phyloP scores from a whole-genome alignment of 1,140 invertebrate species.

The Drosophila pseudoananassae region DNA sequence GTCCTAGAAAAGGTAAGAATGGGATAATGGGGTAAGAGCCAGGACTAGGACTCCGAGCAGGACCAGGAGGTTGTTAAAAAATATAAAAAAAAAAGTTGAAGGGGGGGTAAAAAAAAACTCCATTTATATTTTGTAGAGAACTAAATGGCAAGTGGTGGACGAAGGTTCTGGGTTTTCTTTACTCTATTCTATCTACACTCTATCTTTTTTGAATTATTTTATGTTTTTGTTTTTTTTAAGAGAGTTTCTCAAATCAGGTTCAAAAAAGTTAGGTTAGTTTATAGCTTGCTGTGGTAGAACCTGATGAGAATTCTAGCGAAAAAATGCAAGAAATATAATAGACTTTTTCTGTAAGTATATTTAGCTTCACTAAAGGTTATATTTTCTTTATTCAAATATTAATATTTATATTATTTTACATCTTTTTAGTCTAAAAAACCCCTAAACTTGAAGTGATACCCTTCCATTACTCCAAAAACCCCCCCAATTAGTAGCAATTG shows the following conservation, averaged over 20 bases:
- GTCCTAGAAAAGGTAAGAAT: constrained; percentile 32
- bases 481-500: not conserved
- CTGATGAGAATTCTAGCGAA: not conserved
- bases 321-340: no score
- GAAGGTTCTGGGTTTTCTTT: not conserved
- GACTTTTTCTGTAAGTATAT: no score
- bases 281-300: not conserved
- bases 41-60: constrained; percentile 14
- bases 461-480: no score
- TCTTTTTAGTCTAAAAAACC: no score
- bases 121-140: constrained; percentile 71
- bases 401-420: no score
- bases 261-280: not conserved
- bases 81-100: not conserved
- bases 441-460: no score
- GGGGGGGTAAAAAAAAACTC: constrained; percentile 59
- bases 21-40: not conserved
- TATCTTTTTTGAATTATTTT: not conserved
- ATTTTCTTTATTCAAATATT: no score
- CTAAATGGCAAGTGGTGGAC: constrained; percentile 55
- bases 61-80: not conserved
- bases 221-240: not conserved
- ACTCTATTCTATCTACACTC: constrained; percentile 1
- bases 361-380: no score
- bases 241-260: no score